Conservation (phyloP, 2,888 invertebrate genomes). For the Coelogynopora nodosa region DNA sequence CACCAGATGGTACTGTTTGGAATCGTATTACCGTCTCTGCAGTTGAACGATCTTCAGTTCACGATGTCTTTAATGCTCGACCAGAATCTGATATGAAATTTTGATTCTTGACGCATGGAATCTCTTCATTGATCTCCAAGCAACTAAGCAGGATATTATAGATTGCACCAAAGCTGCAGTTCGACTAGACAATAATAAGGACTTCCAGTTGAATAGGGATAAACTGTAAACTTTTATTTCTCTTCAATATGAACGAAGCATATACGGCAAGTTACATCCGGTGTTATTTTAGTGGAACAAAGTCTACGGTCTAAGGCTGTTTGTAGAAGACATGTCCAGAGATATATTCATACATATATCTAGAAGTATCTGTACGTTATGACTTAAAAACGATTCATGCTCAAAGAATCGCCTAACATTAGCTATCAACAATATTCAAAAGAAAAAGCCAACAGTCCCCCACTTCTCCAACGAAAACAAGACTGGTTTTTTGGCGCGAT, state of each 20-base stretch:
- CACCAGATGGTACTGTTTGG: no score
- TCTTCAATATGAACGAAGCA: not conserved
- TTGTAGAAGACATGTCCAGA: not conserved
- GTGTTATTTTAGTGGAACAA: constrained; percentile 24
- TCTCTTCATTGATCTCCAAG: not conserved
- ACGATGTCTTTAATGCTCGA: no score
- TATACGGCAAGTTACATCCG: not conserved
- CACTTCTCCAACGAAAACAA: not conserved
- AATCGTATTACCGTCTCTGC: no score
- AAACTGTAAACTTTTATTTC: not conserved
- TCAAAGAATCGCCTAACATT: not conserved
- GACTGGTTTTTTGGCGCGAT: not conserved
- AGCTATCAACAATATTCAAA: not conserved
- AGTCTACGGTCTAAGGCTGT: not conserved
- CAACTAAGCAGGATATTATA: not conserved
- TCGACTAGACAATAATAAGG: not conserved
- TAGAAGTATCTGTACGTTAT: constrained; percentile 6
- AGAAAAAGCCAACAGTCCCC: not conserved
- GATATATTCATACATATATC: constrained; percentile 1
- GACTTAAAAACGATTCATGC: not conserved
- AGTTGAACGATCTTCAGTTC: no score
- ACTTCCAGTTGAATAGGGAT: not conserved
- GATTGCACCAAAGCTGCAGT: not conserved
- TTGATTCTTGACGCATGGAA: not conserved
- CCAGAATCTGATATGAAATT: no score